These are phyloP conservation scores for Podiceps cristatus DNA, from an alignment of 2,113 vertebrate genomes.

Conservation along the genomic window DNA sequence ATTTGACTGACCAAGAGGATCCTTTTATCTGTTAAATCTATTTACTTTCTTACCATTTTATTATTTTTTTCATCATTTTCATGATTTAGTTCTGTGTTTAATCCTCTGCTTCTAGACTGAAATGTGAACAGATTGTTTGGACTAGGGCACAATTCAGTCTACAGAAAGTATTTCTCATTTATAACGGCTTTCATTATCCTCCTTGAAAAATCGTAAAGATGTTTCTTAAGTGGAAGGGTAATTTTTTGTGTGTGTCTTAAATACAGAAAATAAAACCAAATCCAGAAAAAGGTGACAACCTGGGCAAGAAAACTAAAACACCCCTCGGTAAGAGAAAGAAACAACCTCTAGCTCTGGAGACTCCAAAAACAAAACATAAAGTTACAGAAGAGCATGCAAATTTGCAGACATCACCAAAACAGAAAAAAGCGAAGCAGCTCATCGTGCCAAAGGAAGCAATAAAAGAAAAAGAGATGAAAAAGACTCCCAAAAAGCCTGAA, in stretches of 20 bases:
- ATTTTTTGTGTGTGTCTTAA: background rate
- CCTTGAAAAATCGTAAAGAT: background rate
- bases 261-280: slow-evolving; percentile 29
- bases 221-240: background rate
- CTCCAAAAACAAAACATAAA: background rate
- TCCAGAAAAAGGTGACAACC: background rate
- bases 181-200: background rate
- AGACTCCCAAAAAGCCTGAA: slow-evolving; percentile 62
- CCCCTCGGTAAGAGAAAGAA: slow-evolving; percentile 5
- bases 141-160: fast-evolving
- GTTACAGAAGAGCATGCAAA: background rate
- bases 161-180: background rate
- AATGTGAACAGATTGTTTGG: background rate
- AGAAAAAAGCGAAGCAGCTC: slow-evolving; percentile 13
- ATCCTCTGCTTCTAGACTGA: background rate
- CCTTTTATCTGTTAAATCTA: background rate
- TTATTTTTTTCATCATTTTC: background rate
- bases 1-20: background rate
- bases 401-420: background rate
- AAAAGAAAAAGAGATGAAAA: slow-evolving; percentile 56
- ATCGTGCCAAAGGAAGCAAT: background rate
- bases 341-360: background rate
- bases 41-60: background rate
- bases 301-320: background rate
- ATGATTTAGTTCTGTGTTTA: background rate